Base-by-base conservation (phyloP, 1,140 invertebrate species). In the Drosophila subobscura region DNA sequence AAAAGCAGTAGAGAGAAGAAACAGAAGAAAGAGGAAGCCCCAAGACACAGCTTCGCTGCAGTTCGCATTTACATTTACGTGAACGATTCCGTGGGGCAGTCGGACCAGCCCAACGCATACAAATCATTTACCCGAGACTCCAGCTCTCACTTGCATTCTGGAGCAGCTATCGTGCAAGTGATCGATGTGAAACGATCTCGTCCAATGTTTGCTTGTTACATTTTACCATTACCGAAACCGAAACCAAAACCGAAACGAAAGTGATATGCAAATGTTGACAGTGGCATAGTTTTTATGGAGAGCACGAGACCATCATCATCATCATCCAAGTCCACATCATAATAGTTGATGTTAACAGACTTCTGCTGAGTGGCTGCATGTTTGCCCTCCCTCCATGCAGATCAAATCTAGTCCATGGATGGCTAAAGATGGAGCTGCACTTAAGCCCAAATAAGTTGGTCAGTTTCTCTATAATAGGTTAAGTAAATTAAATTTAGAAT, bases 191-290 rank as follows among this genome's bases (percentile, higher is more conserved):
- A 7, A 12, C 3, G 4, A 4, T 27, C 12, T 46, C 20, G 41
- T 12, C 71, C 27, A 25, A 51, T 41, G 7, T 73, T 72, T 47
- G 20, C 29, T 72, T 75, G 72, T 75, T 67, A 75, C 72, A 75
- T 44, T 54, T 66, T 50, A 75, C 60, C 70, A 67, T 74, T 84
- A 64, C 61, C 63, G 49, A 66, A 40, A 20, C 16, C 63, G 49
- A 66, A 40, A 64, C 61, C 63, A 46, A 66, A 40, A 63, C 74
- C 61, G 33, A 79, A 80, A 77, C 63, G 77, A 84, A 86, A 84
- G 77, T 84, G 79, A 79, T 84, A 73, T 72, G 72, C 77, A 84
- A 84, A 84, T 84, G 81, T 84, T 84, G 76, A 83, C 76, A 67
- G 23, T 64, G 71, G 44, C 58, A 63, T 37, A 58, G 41, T 70